Base-by-base conservation (phyloP, 2,888 invertebrate genomes). In the Scaeva pyrastri region DNA sequence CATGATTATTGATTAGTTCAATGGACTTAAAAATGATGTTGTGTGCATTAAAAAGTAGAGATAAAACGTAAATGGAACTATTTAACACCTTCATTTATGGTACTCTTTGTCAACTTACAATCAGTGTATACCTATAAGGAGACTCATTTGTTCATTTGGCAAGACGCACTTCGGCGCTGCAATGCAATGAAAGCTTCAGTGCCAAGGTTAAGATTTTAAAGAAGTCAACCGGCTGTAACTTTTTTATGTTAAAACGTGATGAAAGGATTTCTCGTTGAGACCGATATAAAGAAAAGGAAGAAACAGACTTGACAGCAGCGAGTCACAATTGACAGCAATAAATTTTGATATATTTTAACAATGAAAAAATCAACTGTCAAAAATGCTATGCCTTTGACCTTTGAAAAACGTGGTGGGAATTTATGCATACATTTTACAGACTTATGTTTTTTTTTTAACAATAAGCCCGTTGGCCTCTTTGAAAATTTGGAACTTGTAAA, bases 351-450 rank as follows among this genome's bases (percentile, higher is more conserved):
- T 43, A 41, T 43, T 43, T 62, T 23, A n/a, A 21, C 23, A 43
- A 43, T 23, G 39, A 41, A 31, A n/a, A 60, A 60, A 21, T 41
- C 8, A 62, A 62, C 43, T 62, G 62, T 62, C 62, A 62, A 62
- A 62, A 62, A 43, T 62, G 2, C n/a, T n/a, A 26, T 43, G 23
- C n/a, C 62, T 43, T 62, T 43, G 43, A 43, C 62, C 43, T 62
- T 62, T 62, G 2, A 26, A 3, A 10, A 62, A 62, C 43, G 62
- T 36, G 36, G 11, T 16, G 11, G 5, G 31, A 56, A 56, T 56
- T n/a, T n/a, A n/a, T n/a, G n/a, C n/a, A n/a, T n/a, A n/a, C n/a
- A n/a, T n/a, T n/a, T n/a, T n/a, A n/a, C n/a, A n/a, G n/a, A n/a
- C n/a, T n/a, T n/a, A n/a, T n/a, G n/a, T n/a, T n/a, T n/a, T n/a